These are phyloP conservation scores for Spialia ferax DNA, from an alignment of 2,888 invertebrate species.

Conservation along the genomic window DNA sequence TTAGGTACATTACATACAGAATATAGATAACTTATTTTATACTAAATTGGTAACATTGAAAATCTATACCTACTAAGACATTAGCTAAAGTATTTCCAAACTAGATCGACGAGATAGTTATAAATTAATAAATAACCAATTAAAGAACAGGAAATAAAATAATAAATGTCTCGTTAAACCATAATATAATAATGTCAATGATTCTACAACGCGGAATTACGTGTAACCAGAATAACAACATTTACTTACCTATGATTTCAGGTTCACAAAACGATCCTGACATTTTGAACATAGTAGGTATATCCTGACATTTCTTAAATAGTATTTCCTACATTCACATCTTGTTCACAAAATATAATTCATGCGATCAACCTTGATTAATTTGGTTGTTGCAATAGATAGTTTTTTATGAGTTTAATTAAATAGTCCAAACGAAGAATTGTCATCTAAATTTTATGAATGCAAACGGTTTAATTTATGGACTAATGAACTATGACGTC, in stretches of 20 bases:
- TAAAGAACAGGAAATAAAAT: neutral
- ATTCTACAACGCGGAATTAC: constrained; percentile 22
- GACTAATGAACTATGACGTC: too few species aligned
- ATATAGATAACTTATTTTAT: neutral
- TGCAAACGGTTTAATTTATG: too few species aligned
- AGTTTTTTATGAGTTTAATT: too few species aligned
- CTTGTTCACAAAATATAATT: constrained; percentile 10
- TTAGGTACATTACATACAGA: too few species aligned
- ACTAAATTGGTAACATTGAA: neutral
- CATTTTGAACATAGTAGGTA: constrained; percentile 21
- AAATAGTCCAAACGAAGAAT: too few species aligned
- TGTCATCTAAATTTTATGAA: too few species aligned
- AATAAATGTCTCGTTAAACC: neutral
- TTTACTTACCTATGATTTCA: neutral
- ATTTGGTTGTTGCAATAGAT: too few species aligned
- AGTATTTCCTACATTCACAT: constrained; percentile 29
- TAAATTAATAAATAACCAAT: neutral
- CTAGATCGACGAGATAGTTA: neutral
- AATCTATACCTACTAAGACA: too few species aligned
- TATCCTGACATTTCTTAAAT: constrained; percentile 22
- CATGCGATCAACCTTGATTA: constrained; percentile 23
- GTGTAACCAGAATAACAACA: constrained; percentile 22
- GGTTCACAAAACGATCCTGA: constrained; percentile 21
- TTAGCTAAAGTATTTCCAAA: neutral
- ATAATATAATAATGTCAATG: constrained; percentile 13